Evolutionary conservation across 2,888 invertebrate genomes (phyloP).

Genomic region (Holacanthella duospinosa): DNA sequence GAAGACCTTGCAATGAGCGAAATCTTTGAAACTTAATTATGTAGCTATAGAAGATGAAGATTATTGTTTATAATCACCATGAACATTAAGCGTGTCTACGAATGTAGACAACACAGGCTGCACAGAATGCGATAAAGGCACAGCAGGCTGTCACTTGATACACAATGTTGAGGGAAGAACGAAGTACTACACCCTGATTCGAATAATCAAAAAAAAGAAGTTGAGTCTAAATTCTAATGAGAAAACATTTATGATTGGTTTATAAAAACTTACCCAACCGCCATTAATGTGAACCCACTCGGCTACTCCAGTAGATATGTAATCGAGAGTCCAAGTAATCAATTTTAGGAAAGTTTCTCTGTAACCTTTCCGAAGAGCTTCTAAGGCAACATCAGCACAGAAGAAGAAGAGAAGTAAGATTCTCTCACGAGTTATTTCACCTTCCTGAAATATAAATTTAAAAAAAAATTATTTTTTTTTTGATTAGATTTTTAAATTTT

Average conservation of each 20-base stretch:
- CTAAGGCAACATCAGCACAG: slow-evolving; percentile 48
- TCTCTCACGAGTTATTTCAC: slow-evolving; percentile 48
- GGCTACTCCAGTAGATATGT: slow-evolving; percentile 49
- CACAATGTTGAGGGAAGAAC: slow-evolving; percentile 29
- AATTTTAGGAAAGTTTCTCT: slow-evolving; percentile 48
- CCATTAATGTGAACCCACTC: slow-evolving; percentile 51
- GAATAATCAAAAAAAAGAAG: slow-evolving; percentile 6
- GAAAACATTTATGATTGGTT: no score
- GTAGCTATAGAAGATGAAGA: no score
- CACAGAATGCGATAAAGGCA: slow-evolving; percentile 28
- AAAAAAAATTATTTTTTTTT: neutral
- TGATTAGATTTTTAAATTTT: neutral
- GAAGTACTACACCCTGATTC: slow-evolving; percentile 30
- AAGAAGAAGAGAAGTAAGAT: slow-evolving; percentile 50
- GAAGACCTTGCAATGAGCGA: no score
- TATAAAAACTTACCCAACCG: slow-evolving; percentile 47
- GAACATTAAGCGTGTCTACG: slow-evolving; percentile 18
- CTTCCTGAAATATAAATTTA: slow-evolving; percentile 44
- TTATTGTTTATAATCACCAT: neutral
- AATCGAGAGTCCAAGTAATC: slow-evolving; percentile 49
- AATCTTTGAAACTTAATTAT: no score
- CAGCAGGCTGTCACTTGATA: slow-evolving; percentile 29
- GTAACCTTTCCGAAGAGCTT: slow-evolving; percentile 43
- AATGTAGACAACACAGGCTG: slow-evolving; percentile 31
- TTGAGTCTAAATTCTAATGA: neutral